These are phyloP conservation scores for Athetis lepigone DNA, from an alignment of 2,888 invertebrate species.

Conservation along the genomic window DNA sequence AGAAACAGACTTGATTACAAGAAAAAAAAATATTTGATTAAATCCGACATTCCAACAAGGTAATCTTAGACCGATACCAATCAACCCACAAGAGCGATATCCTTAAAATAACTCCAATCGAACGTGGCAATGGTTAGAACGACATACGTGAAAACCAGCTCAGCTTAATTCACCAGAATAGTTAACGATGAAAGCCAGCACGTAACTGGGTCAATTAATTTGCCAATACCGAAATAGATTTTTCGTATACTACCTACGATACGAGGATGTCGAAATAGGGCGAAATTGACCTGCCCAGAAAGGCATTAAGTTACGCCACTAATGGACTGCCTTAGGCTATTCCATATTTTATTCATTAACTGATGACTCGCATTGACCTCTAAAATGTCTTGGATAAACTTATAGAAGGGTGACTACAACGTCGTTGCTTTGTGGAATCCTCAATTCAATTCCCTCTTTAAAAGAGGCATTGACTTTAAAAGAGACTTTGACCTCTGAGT, in stretches of 20 bases:
- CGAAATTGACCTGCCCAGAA: constrained; percentile 56
- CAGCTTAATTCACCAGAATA: constrained; percentile 21
- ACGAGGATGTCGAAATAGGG: constrained; percentile 41
- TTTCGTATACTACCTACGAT: constrained; percentile 39
- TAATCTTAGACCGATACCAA: background rate
- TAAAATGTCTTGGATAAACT: constrained; percentile 24
- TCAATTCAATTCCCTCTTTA: background rate
- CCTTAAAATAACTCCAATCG: background rate
- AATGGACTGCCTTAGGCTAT: constrained; percentile 50
- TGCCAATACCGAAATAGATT: constrained; percentile 45
- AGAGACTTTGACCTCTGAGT: no score
- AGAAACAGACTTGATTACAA: no score
- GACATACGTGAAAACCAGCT: background rate
- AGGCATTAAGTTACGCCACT: constrained; percentile 57
- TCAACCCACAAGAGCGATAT: background rate
- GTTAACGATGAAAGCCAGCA: constrained; percentile 49
- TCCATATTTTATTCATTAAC: constrained; percentile 50
- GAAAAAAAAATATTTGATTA: no score
- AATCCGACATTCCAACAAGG: background rate
- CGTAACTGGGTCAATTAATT: constrained; percentile 59
- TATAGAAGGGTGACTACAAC: background rate
- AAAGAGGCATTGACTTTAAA: no score
- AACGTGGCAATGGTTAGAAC: background rate
- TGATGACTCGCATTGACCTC: constrained; percentile 17
- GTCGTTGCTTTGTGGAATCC: background rate